Evolutionary conservation across 2,888 invertebrate species (phyloP).

Genomic region (Drosophila conformis): DNA sequence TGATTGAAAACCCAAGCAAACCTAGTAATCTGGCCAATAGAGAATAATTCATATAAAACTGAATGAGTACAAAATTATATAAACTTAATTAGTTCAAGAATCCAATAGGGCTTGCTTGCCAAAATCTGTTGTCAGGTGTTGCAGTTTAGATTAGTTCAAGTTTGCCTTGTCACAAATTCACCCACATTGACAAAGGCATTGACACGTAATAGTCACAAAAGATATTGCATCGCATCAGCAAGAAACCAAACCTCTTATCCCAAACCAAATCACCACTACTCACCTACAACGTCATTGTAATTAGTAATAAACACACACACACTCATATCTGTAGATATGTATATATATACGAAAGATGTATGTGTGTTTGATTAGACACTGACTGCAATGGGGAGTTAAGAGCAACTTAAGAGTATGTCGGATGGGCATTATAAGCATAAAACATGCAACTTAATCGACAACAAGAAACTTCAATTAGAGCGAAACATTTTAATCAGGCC

Average conservation of each 20-base stretch:
- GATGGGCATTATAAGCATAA: constrained; percentile 32
- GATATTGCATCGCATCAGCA: background rate
- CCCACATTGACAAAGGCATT: background rate
- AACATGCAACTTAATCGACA: constrained; percentile 54
- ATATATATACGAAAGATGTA: constrained; percentile 4
- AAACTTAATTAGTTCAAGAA: background rate
- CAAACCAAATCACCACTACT: background rate
- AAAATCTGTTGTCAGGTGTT: background rate
- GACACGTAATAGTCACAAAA: background rate
- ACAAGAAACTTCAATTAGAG: constrained; percentile 75
- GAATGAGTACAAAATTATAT: background rate
- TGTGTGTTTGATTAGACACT: constrained; percentile 31
- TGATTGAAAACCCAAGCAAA: constrained; percentile 1
- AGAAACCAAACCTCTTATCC: background rate
- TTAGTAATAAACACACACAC: constrained; percentile 14
- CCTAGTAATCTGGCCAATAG: background rate
- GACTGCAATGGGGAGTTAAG: constrained; percentile 12
- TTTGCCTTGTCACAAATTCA: background rate
- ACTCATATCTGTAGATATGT: background rate
- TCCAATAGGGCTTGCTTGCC: background rate
- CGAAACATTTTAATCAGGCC: constrained; percentile 58
- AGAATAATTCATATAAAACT: background rate
- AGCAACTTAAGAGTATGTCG: constrained; percentile 33
- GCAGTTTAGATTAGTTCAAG: background rate
- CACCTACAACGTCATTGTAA: constrained; percentile 2